Percentiles rank a stretch among this genome's conserved stretches.
Evolutionary conservation across 2,888 invertebrate species (phyloP).

Genomic region (Nephrocerus scutellatus): DNA sequence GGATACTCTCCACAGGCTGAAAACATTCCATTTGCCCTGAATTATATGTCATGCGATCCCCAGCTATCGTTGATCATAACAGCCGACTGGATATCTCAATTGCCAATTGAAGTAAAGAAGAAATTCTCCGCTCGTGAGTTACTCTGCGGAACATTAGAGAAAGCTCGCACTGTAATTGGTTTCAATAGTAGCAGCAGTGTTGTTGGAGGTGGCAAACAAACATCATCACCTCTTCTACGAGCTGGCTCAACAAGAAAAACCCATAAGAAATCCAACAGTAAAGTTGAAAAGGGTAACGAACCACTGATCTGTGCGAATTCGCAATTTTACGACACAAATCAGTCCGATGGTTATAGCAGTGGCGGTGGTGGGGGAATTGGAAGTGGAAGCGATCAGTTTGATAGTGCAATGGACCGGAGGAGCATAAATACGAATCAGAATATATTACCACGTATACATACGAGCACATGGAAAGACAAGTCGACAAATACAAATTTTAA

Average conservation of each 20-base stretch:
- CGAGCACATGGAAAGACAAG: conserved; percentile 19
- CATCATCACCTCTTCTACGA: conserved; percentile 8
- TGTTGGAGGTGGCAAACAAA: conserved; percentile 3
- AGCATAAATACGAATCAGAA: conserved; percentile 16
- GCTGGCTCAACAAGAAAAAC: conserved; percentile 18
- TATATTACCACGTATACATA: no score
- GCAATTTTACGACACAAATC: conserved; percentile 21
- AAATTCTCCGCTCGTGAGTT: conserved; percentile 31
- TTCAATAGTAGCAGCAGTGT: conserved; percentile 16
- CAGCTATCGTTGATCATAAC: conserved; percentile 32
- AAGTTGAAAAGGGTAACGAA: no score
- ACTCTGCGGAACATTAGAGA: conserved; percentile 31
- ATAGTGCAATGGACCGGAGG: conserved; percentile 21
- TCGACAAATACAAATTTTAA: conserved; percentile 13
- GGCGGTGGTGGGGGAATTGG: no score
- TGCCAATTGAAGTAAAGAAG: conserved; percentile 28
- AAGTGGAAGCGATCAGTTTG: conserved; percentile 19
- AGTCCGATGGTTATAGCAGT: conserved; percentile 18
- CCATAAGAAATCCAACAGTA: no score
- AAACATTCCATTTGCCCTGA: conserved; percentile 28
- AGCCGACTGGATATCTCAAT: conserved; percentile 32
- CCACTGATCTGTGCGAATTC: conserved; percentile 14
- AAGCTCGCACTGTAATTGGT: conserved; percentile 29
- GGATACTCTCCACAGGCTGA: conserved; percentile 36
- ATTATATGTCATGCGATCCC: conserved; percentile 33